Base-by-base conservation (phyloP, 30 jellyfish, hydroid and myxozoan species). In the Pseudorhiza aurosa region DNA sequence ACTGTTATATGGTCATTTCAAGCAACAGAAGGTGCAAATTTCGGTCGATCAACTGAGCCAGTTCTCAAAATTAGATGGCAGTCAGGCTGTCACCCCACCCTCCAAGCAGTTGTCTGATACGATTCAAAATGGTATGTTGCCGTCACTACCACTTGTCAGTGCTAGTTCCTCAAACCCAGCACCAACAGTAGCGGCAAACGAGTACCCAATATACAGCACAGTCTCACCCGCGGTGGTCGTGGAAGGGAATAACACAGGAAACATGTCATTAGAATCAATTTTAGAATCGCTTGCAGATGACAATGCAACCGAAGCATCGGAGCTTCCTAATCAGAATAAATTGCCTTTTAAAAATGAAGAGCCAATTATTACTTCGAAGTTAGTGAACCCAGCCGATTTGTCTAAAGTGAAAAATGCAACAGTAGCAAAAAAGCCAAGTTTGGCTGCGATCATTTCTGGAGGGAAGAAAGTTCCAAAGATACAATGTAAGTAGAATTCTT, bases 271-370 rank as follows among this genome's bases (percentile, higher is more conserved):
- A 14, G 68, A 32, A 14, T 68, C 77, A 2, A 64, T 64, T 26
- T 46, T 64, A 25, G 75, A 78, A 10, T 64, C 90, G 26, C 58
- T 64, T 8, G 82, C 82, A 3, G 90, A 64, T 18, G 18, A 65
- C 35, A 64, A 47, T 46, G 50, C 53, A 1, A 63, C 90, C 1
- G 68, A 63, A 24, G 67, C 10, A 10, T 31, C 8, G 0, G 58
- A 17, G 1, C 58, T 18, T 1, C 50, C 74, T 8, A 46, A 56
- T 27, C 77, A 80, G 19, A 65, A 65, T 59, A 80, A 64, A 26
- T 60, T 80, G 15, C 91, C 91, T 1, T 80, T 80, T 43, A 64
- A 56, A 57, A 80, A 80, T 56, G 91, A 80, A 18, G 91, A 44
- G 28, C 91, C 91, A 9, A 35, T 80, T 17, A 68, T 58, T 14